These are phyloP conservation scores for Lacerta bilineata DNA, from an alignment of 2,797 vertebrate species.

Conservation along the genomic window DNA sequence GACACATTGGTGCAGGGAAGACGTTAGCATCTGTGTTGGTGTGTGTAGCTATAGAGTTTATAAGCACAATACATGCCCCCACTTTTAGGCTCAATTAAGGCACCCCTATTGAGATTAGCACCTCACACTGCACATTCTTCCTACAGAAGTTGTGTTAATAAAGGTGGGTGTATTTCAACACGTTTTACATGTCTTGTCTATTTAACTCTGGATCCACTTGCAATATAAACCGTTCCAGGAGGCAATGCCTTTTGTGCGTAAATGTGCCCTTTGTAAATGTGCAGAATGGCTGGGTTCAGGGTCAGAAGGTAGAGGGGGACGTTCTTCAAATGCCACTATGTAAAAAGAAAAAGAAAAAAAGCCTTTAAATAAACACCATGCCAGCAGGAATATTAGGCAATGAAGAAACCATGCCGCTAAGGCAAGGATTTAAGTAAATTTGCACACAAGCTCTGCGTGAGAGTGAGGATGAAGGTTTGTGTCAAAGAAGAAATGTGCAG, in stretches of 20 bases:
- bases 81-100: too few species aligned
- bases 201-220: too few species aligned
- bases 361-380: conserved; percentile 63
- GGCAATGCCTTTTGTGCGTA: not conserved
- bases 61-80: too few species aligned
- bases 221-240: not conserved
- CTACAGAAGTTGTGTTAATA: too few species aligned
- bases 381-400: conserved; percentile 55
- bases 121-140: too few species aligned
- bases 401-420: conserved; percentile 59
- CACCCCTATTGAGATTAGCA: too few species aligned
- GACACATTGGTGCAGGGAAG: too few species aligned
- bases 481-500: conserved; percentile 62
- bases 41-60: too few species aligned
- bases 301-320: conserved; percentile 61
- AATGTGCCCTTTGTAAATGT: not conserved
- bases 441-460: conserved; percentile 71
- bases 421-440: conserved; percentile 59
- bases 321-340: conserved; percentile 57
- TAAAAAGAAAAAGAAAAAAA: conserved; percentile 39
- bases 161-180: too few species aligned
- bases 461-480: conserved; percentile 59
- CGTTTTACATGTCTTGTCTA: too few species aligned
- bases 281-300: conserved; percentile 36
- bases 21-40: too few species aligned